A percentile compares a stretch with the other conserved stretches of the same genome.
Conservation (phyloP, 1,140 invertebrate genomes). For the Ceratina calcarata region DNA sequence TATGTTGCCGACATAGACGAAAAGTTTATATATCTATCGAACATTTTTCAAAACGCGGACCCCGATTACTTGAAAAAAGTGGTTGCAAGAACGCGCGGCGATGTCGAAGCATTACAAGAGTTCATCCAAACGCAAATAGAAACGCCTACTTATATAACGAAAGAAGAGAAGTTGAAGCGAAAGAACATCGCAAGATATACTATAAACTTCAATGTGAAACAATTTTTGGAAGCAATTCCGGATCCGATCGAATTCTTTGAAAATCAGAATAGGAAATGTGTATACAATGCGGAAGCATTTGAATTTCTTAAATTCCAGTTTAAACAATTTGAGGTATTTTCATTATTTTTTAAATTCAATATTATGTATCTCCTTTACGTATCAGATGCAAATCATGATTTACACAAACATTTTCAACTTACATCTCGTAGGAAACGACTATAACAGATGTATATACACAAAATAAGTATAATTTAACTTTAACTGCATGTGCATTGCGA, state of each 20-base stretch:
- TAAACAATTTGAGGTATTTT: conserved; percentile 59
- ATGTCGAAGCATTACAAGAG: conserved; percentile 64
- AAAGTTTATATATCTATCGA: conserved; percentile 72
- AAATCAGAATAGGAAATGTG: conserved; percentile 73
- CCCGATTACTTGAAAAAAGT: conserved; percentile 79
- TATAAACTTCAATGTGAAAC: conserved; percentile 76
- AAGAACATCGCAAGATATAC: conserved; percentile 74
- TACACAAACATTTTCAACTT: too few relatives aligned
- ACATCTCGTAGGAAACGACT: too few relatives aligned
- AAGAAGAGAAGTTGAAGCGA: conserved; percentile 78
- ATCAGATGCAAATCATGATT: neutral
- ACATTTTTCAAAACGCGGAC: conserved; percentile 80
- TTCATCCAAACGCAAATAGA: conserved; percentile 76
- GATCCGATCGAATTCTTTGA: conserved; percentile 81
- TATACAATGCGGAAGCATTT: conserved; percentile 56
- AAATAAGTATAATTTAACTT: conserved; percentile 66
- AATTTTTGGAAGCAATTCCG: conserved; percentile 82
- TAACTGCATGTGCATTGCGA: conserved; percentile 63
- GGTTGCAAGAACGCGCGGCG: conserved; percentile 60
- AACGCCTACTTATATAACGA: conserved; percentile 80
- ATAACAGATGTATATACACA: conserved; percentile 41
- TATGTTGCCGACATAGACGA: conserved; percentile 48
- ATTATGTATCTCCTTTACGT: neutral
- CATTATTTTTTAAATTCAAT: neutral
- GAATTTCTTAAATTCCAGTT: conserved; percentile 75